Base-by-base conservation (phyloP, 2,888 invertebrate species). In the Falcaria lacertinaria region DNA sequence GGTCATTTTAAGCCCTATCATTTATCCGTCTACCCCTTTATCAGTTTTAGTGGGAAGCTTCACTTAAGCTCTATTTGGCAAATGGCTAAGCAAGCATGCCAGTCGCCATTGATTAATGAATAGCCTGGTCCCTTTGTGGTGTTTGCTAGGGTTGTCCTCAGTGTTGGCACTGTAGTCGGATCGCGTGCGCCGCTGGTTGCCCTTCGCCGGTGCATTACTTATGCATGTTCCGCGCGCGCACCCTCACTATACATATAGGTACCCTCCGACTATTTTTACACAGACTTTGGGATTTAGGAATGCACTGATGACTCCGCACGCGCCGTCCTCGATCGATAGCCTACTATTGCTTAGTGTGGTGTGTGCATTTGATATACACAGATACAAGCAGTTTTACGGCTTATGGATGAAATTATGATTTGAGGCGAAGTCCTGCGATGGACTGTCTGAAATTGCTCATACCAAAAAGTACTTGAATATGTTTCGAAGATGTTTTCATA, bases 191-290 rank as follows among this genome's bases (percentile, higher is more conserved):
- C 69, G 68, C 60, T 62, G 64, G 40, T 55, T 79, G 79, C 82
- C 84, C 85, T 84, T 79, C 81, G 72, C 71, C 69, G 61, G 60
- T 80, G 83, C 81, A 87, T 87, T 86, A 88, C 83, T 87, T 85
- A 88, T 89, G 86, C 80, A 89, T 87, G 80, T 74, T 65, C 69
- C 67, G 63, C 58, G 60, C 54, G 57, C 67, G 67, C 61, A 60
- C 64, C 60, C 50, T 58, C n/a, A n/a, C n/a, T n/a, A n/a, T n/a
- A n/a, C n/a, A n/a, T n/a, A 57, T 41, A 54, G 52, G 51, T 67
- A 70, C 69, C 70, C 60, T 59, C 54, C 50, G 51, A 63, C 75
- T 76, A 80, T 76, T 81, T 84, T 82, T 80, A 78, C 81, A 78
- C 76, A 66, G 75, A 71, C 65, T 67, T 69, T 65, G 72, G 79